Percentiles rank a stretch among this genome's conserved stretches.
These are phyloP conservation scores for Festucalex cinctus DNA, from an alignment of 2,113 vertebrate genomes.

Conservation along the genomic window DNA sequence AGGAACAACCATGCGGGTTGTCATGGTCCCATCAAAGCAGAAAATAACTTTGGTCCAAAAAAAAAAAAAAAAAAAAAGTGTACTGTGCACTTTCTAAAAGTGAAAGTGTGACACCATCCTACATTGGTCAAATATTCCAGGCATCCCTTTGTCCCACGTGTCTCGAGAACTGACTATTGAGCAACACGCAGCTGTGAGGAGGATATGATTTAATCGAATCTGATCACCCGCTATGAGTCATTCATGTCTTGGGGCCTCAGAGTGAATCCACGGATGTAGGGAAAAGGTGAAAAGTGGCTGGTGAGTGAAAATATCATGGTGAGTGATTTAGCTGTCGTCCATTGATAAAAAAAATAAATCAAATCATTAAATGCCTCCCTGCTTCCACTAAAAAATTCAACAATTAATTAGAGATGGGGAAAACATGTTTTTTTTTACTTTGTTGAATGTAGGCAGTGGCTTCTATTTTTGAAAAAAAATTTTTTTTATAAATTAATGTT, in stretches of 20 bases:
- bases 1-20: neutral
- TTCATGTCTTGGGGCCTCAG: constrained; percentile 27
- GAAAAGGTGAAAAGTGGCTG: neutral
- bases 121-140: constrained; percentile 1
- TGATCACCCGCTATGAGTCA: constrained; percentile 50
- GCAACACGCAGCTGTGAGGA: constrained; percentile 9
- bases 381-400: too few species aligned
- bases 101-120: neutral
- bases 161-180: constrained; percentile 30
- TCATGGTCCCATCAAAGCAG: neutral
- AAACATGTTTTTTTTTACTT: too few species aligned
- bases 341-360: too few species aligned
- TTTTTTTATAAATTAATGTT: too few species aligned
- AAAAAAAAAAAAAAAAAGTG: neutral
- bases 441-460: too few species aligned
- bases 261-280: constrained; percentile 50
- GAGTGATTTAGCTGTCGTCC: neutral
- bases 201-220: constrained; percentile 54
- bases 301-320: neutral
- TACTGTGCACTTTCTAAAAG: neutral
- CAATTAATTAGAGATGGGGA: too few species aligned
- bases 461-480: too few species aligned
- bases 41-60: neutral
- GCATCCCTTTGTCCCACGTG: constrained; percentile 25
- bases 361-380: too few species aligned